A percentile compares a stretch with the other conserved stretches of the same genome.
Evolutionary conservation across 1,140 invertebrate genomes (phyloP).

Genomic region (Drosophila subpulchrella): DNA sequence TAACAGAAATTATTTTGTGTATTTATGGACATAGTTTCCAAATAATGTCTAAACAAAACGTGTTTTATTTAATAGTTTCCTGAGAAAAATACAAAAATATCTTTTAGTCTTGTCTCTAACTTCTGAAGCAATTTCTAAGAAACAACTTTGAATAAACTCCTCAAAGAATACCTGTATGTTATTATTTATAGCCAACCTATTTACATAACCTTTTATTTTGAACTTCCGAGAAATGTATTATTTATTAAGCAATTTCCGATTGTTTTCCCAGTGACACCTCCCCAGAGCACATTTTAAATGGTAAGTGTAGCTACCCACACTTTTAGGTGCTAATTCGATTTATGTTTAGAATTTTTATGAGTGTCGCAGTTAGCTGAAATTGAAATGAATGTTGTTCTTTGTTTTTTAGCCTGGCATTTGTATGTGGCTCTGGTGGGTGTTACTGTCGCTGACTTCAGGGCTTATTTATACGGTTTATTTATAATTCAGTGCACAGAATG

Average conservation of each 20-base stretch:
- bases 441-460: slow-evolving; percentile 37
- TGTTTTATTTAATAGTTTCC: too few relatives aligned
- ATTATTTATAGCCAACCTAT: too few relatives aligned
- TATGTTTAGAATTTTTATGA: slow-evolving; percentile 61
- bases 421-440: slow-evolving; percentile 23
- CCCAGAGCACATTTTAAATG: slow-evolving; percentile 10
- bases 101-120: not conserved
- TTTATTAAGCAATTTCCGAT: not conserved
- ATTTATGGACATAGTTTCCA: not conserved
- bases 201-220: too few relatives aligned
- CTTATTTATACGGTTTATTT: slow-evolving; percentile 68
- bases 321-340: slow-evolving; percentile 64
- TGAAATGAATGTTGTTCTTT: slow-evolving; percentile 57
- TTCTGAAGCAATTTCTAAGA: not conserved
- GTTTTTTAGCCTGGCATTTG: slow-evolving; percentile 15
- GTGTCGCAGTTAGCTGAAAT: slow-evolving; percentile 39
- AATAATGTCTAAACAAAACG: not conserved
- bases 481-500: slow-evolving; percentile 72
- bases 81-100: not conserved
- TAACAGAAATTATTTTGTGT: not conserved
- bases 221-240: not conserved
- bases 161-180: too few relatives aligned
- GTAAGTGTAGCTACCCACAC: slow-evolving; percentile 4
- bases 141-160: too few relatives aligned
- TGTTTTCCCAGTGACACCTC: slow-evolving; percentile 2